phyloP scores from a whole-genome alignment of 2,888 invertebrate species.

The Geotrupes spiniger region DNA sequence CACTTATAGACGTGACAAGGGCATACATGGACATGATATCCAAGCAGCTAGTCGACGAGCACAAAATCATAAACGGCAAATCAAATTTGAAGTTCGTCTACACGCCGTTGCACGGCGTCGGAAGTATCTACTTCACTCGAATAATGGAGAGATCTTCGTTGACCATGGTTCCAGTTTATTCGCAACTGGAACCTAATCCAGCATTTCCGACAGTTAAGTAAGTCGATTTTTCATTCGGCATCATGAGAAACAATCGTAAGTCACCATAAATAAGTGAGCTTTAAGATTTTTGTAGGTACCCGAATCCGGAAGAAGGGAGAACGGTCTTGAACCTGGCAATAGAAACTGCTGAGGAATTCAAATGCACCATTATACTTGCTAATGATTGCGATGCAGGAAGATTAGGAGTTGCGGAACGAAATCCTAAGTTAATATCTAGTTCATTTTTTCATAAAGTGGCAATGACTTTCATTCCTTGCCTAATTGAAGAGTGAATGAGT shows the following conservation, averaged over 20 bases:
- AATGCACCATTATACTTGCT: conserved; percentile 77
- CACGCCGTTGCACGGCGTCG: conserved; percentile 98
- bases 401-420: conserved; percentile 87
- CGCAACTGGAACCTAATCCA: conserved; percentile 88
- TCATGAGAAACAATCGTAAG: not conserved
- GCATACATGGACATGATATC: conserved; percentile 66
- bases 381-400: conserved; percentile 99
- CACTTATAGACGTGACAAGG: conserved; percentile 63
- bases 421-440: too few species aligned
- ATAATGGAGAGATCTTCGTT: conserved; percentile 76
- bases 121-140: conserved; percentile 70
- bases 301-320: conserved; percentile 96
- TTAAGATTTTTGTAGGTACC: conserved; percentile 58
- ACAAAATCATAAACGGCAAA: conserved; percentile 56
- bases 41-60: conserved; percentile 54
- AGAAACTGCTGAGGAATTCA: conserved; percentile 70
- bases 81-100: conserved; percentile 73
- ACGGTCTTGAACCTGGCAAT: conserved; percentile 61
- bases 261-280: too few species aligned
- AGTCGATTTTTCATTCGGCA: conserved; percentile 7
- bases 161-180: conserved; percentile 63
- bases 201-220: conserved; percentile 92
- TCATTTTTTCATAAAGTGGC: too few species aligned
- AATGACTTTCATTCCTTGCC: too few species aligned
- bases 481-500: too few species aligned